Evolutionary conservation across 1,140 invertebrate genomes (phyloP), one percentile per base, ranked within the genome.

Genomic region (Drosophila navojoa): DNA sequence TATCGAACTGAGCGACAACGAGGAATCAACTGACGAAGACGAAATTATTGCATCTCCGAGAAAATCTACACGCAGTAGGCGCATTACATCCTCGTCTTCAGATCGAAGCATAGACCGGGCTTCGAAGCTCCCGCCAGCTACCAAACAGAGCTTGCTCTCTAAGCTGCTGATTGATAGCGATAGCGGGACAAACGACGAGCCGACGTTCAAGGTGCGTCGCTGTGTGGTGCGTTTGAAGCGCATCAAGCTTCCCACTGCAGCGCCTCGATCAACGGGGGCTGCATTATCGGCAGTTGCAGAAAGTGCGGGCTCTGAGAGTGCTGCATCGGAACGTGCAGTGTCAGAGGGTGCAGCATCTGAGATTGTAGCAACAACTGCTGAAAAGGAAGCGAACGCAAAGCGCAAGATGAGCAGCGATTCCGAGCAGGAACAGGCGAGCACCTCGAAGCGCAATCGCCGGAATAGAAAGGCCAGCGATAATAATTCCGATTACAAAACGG

Each of bases 1-100:
- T 5, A 81, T 91, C 11, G 90, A 91, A 47, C 29, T 91, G n/a
- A 85, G 75, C 50, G 74, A 78, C 22, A 81, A 76, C 27, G 76
- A 79, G 5, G 71, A 60, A 1, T 19, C 1, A 10, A 54, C 35
- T 15, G 63, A 44, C 19, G 53, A 69, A 7, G 69, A 67, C 7
- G 45, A 62, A 7, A 42, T 58, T 9, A 9, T 44, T 27, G 40
- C 19, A n/a, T 29, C 2, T 22, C 19, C 19, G 2, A 22, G 15
- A 9, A 42, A 44, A 19, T 22, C 25, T 5, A n/a, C 27, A 13
- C 70, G 49, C 9, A 15, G 13, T 54, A 16, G 13, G 9, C 54
- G 61, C 16, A 60, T 22, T 5, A 64, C 27, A 29, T 54, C 62
- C 3, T 16, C 54, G 15, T 44, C 66, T 4, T 73, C 57, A 11